Base-by-base conservation (phyloP, 2,888 invertebrate genomes). In the Anticlea derivata region DNA sequence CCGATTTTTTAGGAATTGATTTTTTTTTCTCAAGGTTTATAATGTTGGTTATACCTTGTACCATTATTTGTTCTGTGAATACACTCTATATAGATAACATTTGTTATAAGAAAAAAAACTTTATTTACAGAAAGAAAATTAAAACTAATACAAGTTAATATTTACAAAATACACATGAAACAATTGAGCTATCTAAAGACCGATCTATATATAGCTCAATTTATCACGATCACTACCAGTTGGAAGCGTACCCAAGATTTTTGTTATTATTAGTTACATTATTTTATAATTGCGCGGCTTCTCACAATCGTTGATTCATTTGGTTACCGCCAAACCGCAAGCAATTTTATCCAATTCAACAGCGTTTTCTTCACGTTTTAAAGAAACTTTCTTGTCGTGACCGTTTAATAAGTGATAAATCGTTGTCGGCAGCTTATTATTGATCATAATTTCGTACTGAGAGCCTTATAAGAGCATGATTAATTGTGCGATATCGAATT, bases 401-500 rank as follows among this genome's bases (percentile, higher is more conserved):
- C 58, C 58, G 61, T 64, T 65, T 65, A 66, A 65, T 62, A 59
- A 47, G 66, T 65, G 63, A 76, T 79, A 76, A 76, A 78, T 77
- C 67, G 71, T 56, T 69, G 73, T 72, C 71, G 54, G 58, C 73
- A 66, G 61, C 73, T 78, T 75, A 80, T 80, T 80, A 78, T 62
- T 58, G 70, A 68, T 68, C 66, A 68, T 70, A 71, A 78, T 78
- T 77, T 73, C 66, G 68, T 69, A 68, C 62, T 58, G 66, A 66
- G 54, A 45, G 29, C 82, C 82, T 63, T 84, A 78, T 73, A 83
- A 62, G 82, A 68, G 39, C 52, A 63, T 76, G 82, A 83, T 83
- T 83, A 85, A 86, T 85, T 74, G 75, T 69, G 55, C 51, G 78
- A 82, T 82, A 79, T 74, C 65, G 68, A 61, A 65, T 63, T 58